Conservation (phyloP, 1,140 invertebrate species). For the Drosophila ananassae region DNA sequence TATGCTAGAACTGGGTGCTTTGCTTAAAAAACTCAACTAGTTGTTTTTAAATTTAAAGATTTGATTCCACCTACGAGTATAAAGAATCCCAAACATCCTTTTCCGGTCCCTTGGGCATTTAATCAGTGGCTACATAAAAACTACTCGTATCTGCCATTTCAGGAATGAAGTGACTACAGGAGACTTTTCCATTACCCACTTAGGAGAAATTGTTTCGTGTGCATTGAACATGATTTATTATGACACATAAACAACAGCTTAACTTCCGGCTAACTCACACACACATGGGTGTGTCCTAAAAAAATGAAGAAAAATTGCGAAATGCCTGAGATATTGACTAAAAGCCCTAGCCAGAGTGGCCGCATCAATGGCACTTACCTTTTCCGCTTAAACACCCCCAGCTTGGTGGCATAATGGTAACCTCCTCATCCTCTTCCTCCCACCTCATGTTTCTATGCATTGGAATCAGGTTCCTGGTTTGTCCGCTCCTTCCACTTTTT, state of each 20-base stretch:
- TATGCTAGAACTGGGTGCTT: too few relatives aligned
- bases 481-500: conserved; percentile 40
- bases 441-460: conserved; percentile 33
- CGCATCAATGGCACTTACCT: conserved; percentile 68
- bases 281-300: conserved; percentile 16
- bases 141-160: conserved; percentile 16
- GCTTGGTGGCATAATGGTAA: conserved; percentile 54
- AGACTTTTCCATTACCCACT: conserved; percentile 70
- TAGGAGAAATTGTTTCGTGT: conserved; percentile 73
- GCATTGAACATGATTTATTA: conserved; percentile 82
- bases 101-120: background rate
- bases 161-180: conserved; percentile 5
- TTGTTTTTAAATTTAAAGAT: background rate
- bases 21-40: too few relatives aligned
- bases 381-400: conserved; percentile 78
- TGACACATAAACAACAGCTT: conserved; percentile 82
- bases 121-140: conserved; percentile 21
- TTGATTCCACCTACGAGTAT: background rate
- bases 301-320: conserved; percentile 79
- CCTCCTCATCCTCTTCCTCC: conserved; percentile 6
- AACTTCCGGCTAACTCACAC: conserved; percentile 72
- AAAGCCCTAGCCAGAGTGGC: conserved; percentile 45
- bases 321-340: conserved; percentile 78
- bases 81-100: background rate
- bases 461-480: conserved; percentile 44